Conservation (phyloP, 2,888 invertebrate genomes). For the Drosophila gaucha region DNA sequence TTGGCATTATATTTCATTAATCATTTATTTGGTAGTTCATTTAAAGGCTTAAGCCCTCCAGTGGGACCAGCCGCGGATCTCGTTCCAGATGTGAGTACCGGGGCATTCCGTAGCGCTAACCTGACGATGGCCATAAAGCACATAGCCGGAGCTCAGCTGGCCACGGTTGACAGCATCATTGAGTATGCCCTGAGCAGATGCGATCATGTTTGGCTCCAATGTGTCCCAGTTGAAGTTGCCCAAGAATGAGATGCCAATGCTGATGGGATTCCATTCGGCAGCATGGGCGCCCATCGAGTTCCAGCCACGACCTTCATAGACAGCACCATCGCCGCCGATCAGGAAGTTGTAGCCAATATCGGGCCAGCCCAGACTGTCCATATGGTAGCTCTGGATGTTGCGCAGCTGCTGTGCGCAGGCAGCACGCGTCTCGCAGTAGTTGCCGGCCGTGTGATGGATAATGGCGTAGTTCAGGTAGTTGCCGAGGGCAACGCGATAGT, state of each 20-base stretch:
- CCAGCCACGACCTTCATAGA: conserved; percentile 77
- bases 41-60: conserved; percentile 55
- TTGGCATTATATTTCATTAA: too few relatives aligned
- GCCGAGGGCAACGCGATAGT: conserved; percentile 30
- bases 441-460: conserved; percentile 69
- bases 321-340: conserved; percentile 74
- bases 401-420: conserved; percentile 66
- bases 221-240: conserved; percentile 64
- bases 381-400: conserved; percentile 74
- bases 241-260: conserved; percentile 77
- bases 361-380: conserved; percentile 66
- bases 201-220: conserved; percentile 53
- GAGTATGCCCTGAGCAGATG: conserved; percentile 62
- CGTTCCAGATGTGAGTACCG: conserved; percentile 72
- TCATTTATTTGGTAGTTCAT: background rate
- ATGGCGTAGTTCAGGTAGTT: conserved; percentile 58
- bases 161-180: conserved; percentile 56
- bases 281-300: conserved; percentile 72
- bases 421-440: conserved; percentile 57
- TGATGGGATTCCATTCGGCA: conserved; percentile 67
- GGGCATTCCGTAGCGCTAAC: conserved; percentile 76
- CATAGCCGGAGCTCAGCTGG: conserved; percentile 50
- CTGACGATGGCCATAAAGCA: conserved; percentile 75
- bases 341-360: conserved; percentile 79
- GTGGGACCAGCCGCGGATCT: conserved; percentile 76